Evolutionary conservation across 2,797 vertebrate species (phyloP).

Genomic region (Cyclopterus lumpus): DNA sequence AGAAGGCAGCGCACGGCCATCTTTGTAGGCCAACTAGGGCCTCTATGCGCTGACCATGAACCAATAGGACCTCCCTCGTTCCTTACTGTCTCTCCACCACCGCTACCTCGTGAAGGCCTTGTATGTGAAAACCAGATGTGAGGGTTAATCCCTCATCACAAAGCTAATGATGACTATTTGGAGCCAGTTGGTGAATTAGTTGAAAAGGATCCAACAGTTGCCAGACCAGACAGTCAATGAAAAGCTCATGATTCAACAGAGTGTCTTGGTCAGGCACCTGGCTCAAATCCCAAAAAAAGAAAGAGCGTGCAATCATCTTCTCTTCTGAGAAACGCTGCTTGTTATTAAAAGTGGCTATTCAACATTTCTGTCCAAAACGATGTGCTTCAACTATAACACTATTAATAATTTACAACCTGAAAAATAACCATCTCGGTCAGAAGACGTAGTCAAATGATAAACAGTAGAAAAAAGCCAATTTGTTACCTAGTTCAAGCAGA

Average conservation of each 20-base stretch:
- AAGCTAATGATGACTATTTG: slow-evolving; percentile 10
- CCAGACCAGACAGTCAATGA: slow-evolving; percentile 6
- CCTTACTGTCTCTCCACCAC: background rate
- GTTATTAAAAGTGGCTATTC: background rate
- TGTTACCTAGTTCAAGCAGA: background rate
- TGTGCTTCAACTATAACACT: background rate
- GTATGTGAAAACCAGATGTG: background rate
- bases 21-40: background rate
- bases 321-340: background rate
- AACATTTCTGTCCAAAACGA: background rate
- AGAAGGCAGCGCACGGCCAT: background rate
- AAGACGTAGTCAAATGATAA: background rate
- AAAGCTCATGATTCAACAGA: slow-evolving; percentile 13
- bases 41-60: slow-evolving; percentile 2
- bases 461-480: background rate
- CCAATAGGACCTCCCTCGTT: background rate
- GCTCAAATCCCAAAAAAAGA: background rate
- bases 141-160: background rate
- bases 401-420: background rate
- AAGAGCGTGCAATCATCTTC: background rate
- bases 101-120: background rate
- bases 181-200: background rate
- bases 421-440: background rate
- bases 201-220: slow-evolving; percentile 17
- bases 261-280: background rate